A percentile compares a stretch with the other conserved stretches of the same genome.
Evolutionary conservation across 2,797 vertebrate genomes (phyloP).

Genomic region (Oryzias dopingdopingensis): DNA sequence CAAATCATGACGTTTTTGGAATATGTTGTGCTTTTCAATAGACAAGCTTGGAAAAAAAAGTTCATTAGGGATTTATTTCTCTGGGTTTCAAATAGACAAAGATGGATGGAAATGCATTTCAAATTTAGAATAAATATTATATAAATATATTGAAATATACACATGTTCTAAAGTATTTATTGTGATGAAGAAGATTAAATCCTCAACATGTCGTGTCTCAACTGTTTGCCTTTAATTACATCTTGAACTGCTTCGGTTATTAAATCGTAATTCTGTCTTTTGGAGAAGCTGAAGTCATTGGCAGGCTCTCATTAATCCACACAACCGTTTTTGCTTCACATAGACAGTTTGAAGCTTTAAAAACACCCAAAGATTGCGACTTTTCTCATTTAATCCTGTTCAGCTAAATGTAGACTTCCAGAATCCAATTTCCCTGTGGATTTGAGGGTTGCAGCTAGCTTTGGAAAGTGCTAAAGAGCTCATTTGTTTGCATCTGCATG

Average conservation of each 20-base stretch:
- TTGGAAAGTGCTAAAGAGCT: too few species aligned
- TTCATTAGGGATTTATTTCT: too few species aligned
- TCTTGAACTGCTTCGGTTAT: constrained; percentile 6
- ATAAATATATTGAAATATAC: too few species aligned
- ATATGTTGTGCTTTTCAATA: too few species aligned
- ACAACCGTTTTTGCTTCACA: constrained; percentile 41
- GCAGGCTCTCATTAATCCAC: constrained; percentile 52
- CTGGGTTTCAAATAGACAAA: too few species aligned
- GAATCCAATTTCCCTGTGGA: constrained; percentile 60
- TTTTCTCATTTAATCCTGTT: constrained; percentile 60
- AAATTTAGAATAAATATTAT: too few species aligned
- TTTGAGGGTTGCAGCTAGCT: neutral
- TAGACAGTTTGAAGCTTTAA: constrained; percentile 53
- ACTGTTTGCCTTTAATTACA: neutral
- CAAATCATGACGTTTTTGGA: too few species aligned
- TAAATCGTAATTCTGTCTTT: constrained; percentile 17
- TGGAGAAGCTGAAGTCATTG: constrained; percentile 25
- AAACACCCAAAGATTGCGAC: constrained; percentile 59
- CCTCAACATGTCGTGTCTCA: too few species aligned
- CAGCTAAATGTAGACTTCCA: constrained; percentile 60
- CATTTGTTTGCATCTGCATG: constrained; percentile 16
- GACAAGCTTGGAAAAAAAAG: too few species aligned
- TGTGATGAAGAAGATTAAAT: too few species aligned
- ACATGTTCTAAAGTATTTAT: too few species aligned
- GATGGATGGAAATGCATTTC: too few species aligned